Percentiles rank a stretch among this genome's conserved stretches.
Evolutionary conservation across 2,888 invertebrate genomes (phyloP).

Genomic region (Calliscelio sp.): DNA sequence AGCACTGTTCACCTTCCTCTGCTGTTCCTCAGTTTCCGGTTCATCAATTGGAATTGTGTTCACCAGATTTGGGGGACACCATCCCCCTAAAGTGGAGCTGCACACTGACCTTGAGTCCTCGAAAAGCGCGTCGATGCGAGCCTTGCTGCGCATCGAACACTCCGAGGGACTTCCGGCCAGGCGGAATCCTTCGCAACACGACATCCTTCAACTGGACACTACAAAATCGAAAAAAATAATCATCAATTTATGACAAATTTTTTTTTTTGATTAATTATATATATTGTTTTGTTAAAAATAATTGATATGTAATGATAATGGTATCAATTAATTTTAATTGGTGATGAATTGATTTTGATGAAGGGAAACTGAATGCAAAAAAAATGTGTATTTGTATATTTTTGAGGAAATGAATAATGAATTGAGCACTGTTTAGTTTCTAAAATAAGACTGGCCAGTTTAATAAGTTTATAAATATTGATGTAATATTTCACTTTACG

Average conservation of each 20-base stretch:
- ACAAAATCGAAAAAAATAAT: neutral
- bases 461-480: neutral
- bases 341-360: neutral
- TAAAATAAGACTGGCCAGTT: neutral
- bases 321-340: neutral
- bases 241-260: too few relatives aligned
- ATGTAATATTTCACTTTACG: neutral
- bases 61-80: conserved; percentile 75
- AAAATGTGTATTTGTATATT: too few relatives aligned
- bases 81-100: conserved; percentile 84
- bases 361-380: too few relatives aligned
- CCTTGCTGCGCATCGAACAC: conserved; percentile 84
- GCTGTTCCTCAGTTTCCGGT: conserved; percentile 79
- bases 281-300: too few relatives aligned
- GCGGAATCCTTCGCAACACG: conserved; percentile 83
- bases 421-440: too few relatives aligned
- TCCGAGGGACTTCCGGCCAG: conserved; percentile 83
- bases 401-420: neutral
- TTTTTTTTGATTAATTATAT: too few relatives aligned
- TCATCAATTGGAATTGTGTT: conserved; percentile 53
- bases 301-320: too few relatives aligned
- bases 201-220: conserved; percentile 74
- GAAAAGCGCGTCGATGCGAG: conserved; percentile 93
- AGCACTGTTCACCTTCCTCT: conserved; percentile 88
- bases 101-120: conserved; percentile 89